Evolutionary conservation across 2,113 vertebrate species (phyloP), one percentile per base, ranked within the genome.

Genomic region (Pipa parva): DNA sequence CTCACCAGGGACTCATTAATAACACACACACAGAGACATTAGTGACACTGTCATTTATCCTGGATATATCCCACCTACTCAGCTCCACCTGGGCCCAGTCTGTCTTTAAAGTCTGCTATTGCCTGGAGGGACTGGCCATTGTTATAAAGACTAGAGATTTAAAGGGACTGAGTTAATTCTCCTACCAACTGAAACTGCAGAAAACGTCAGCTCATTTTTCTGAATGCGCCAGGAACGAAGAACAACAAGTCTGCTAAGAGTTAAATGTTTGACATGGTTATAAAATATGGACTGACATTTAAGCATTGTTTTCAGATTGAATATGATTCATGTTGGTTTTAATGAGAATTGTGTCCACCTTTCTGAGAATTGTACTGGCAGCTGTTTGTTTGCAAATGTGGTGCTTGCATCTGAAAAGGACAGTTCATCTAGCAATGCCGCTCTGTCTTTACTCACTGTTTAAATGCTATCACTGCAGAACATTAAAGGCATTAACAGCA

Each of bases 1-100:
- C 2, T 76, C 84, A 82, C 82, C 28, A 70, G 83, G 80, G 81
- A 83, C 79, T 82, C 81, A 85, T 88, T 87, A 88, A 74, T 77
- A 77, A 80, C 80, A 84, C 82, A 87, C 80, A 87, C 80, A 79
- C 75, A 73, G 60, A 72, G 72, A 20, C 61, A 83, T 85, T 67
- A 77, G 76, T 0, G 13, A 61, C 75, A 84, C 73, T 76, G 83
- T 81, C 78, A 86, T 87, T 80, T 80, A 79, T 70, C 76, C 73
- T 79, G 80, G 84, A 79, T 0, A 75, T 73, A 63, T 78, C 5
- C 2, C 55, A 11, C 65, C 2, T 2, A 37, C 1, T 68, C 74
- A 63, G 45, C 73, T 69, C 76, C 72, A 80, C 81, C 73, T 75
- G 76, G 79, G 74, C 17, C 7, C 72, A 75, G 73, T 75, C 69